These are phyloP conservation scores for Boloria euphrosyne DNA, from an alignment of 2,888 invertebrate genomes.

Conservation along the genomic window DNA sequence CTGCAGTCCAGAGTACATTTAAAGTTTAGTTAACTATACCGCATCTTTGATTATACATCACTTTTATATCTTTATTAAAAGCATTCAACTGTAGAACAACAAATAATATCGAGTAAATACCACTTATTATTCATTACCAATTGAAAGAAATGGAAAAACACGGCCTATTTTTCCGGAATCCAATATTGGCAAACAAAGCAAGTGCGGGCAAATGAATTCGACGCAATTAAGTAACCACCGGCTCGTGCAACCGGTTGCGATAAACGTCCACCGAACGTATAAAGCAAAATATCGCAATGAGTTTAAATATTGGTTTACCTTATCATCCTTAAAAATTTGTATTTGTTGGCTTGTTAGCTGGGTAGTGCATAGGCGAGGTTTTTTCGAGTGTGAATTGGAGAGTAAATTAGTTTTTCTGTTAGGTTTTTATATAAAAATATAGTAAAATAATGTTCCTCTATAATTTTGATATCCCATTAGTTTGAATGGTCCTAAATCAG, in stretches of 20 bases:
- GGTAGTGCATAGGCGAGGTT: too few relatives aligned
- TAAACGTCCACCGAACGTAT: slow-evolving; percentile 25
- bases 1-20: neutral
- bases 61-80: neutral
- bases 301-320: neutral
- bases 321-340: neutral
- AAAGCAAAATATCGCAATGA: slow-evolving; percentile 22
- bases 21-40: neutral
- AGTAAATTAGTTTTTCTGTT: too few relatives aligned
- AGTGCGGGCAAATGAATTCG: slow-evolving; percentile 41
- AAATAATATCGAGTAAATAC: slow-evolving; percentile 8
- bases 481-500: too few relatives aligned
- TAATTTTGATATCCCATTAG: too few relatives aligned
- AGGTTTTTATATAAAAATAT: too few relatives aligned
- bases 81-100: neutral
- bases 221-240: slow-evolving; percentile 41
- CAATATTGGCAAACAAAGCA: slow-evolving; percentile 40
- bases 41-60: neutral
- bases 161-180: slow-evolving; percentile 41
- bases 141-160: slow-evolving; percentile 30
- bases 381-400: too few relatives aligned
- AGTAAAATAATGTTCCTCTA: too few relatives aligned
- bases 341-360: too few relatives aligned
- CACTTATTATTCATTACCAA: slow-evolving; percentile 17
- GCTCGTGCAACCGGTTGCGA: slow-evolving; percentile 36